Evolutionary conservation across 2,797 vertebrate genomes (phyloP), one percentile per base, ranked within the genome.

Genomic region (Tympanoctomys barrerae): DNA sequence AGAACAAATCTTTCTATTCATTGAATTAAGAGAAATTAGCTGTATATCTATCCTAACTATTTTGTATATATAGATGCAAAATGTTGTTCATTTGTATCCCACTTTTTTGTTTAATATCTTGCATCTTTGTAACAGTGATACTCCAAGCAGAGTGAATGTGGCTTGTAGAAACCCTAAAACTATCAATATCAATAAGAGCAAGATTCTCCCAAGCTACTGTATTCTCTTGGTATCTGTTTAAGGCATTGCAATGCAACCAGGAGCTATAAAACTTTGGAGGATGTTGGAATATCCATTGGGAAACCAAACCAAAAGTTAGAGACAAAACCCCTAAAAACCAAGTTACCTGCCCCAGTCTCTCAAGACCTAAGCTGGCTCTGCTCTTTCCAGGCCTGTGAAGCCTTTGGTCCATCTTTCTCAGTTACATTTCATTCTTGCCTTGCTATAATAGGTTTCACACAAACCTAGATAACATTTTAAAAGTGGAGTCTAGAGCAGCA

Each of bases 111-210:
- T 87, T 82, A 90, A 57, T 90, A 31, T 84, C 57, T 93, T 87
- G 87, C 11, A n/a, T 87, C 9, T 82, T 94, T 8, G 7, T 83
- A 91, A 90, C n/a, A 26, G 64, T 52, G 49, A 79, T 93, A 92
- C 39, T 57, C 33, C 68, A 52, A 31, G 54, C 46, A 91, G 52
- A 71, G 95, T 91, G 49, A 21, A 9, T 80, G 16, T 87, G 59
- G 16, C 26, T 95, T 92, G 36, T 66, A 92, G 64, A 94, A 96
- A 87, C 59, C 39, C 70, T 80, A 61, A 73, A 92, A 36, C 7
- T 21, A 64, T 59, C 52, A 31, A 49, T 33, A 64, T 28, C 73
- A 93, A 7, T 62, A 88, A 46, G 5, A 70, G 22, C 18, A 57
- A n/a, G 49, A 62, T 1, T n/a, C 14, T 91, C 36, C 52, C 33